Conservation (phyloP, 2,888 invertebrate species). For the Mechanitis mazaeus region DNA sequence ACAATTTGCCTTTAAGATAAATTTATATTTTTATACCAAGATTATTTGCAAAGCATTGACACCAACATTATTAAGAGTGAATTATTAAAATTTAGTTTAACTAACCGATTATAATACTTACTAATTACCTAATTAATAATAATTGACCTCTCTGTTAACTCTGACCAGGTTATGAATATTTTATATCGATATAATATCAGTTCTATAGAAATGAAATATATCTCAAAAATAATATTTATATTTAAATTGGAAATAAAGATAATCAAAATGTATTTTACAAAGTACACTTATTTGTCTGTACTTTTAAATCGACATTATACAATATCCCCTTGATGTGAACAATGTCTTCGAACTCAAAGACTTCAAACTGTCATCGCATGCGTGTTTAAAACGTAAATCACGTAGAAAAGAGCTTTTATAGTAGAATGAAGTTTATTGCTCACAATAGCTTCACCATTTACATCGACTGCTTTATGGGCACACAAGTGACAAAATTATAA, state of each 20-base stretch:
- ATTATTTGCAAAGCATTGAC: not conserved
- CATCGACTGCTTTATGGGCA: constrained; percentile 56
- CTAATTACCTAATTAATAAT: constrained; percentile 1
- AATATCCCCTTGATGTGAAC: not conserved
- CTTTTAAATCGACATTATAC: too few relatives aligned
- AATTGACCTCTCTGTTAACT: constrained; percentile 2
- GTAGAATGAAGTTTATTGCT: constrained; percentile 57
- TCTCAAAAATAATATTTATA: too few relatives aligned
- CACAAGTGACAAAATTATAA: constrained; percentile 64
- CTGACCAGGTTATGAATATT: constrained; percentile 3
- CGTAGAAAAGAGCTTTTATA: constrained; percentile 30
- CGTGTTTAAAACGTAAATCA: constrained; percentile 18
- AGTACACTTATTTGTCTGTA: too few relatives aligned
- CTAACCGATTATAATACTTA: constrained; percentile 2
- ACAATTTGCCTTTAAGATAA: too few relatives aligned
- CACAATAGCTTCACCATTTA: constrained; percentile 54
- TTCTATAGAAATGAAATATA: not conserved
- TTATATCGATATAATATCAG: not conserved
- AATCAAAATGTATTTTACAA: too few relatives aligned
- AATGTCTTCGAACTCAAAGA: not conserved
- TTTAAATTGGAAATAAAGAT: too few relatives aligned
- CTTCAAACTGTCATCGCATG: constrained; percentile 7
- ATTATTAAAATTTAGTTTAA: not conserved
- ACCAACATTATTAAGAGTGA: not conserved
- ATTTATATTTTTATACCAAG: not conserved